Conservation (phyloP, 2,113 vertebrate species). For the Oreochromis niloticus region DNA sequence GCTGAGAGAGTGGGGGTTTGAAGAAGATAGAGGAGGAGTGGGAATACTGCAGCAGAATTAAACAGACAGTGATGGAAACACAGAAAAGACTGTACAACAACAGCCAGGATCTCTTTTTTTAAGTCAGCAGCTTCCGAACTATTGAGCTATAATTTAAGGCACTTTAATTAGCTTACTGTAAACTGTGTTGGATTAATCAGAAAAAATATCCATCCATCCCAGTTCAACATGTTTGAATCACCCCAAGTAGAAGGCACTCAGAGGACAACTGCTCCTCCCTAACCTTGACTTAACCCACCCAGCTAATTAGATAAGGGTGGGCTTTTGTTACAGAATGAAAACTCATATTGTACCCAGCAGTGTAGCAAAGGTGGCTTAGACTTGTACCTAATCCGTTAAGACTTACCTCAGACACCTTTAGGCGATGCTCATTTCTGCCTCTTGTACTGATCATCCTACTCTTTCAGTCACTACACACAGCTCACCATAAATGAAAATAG, state of each 20-base stretch:
- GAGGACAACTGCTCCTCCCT: not conserved
- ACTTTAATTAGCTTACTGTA: not conserved
- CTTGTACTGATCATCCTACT: not conserved
- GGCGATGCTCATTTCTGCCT: not conserved
- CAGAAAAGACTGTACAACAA: slow-evolving; percentile 9
- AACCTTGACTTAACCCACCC: not conserved
- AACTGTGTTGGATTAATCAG: not conserved
- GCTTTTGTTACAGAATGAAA: not conserved
- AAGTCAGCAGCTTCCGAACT: not conserved
- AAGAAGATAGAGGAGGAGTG: slow-evolving; percentile 10
- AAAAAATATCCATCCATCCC: not conserved
- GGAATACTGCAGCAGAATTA: slow-evolving; percentile 32
- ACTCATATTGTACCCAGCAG: not conserved
- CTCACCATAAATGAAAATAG: not conserved
- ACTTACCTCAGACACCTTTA: not conserved
- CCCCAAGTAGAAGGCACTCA: not conserved
- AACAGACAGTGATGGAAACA: slow-evolving; percentile 42
- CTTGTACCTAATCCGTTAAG: not conserved
- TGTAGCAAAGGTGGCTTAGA: not conserved
- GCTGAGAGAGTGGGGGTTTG: slow-evolving; percentile 6
- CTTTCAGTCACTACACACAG: not conserved
- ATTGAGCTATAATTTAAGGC: not conserved
- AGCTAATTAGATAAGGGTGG: not conserved
- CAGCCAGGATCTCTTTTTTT: not conserved
- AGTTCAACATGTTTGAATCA: not conserved